Percentiles rank a stretch among this genome's conserved stretches.
These are phyloP conservation scores for Digitonthophagus gazella DNA, from an alignment of 2,888 invertebrate genomes.

Conservation along the genomic window DNA sequence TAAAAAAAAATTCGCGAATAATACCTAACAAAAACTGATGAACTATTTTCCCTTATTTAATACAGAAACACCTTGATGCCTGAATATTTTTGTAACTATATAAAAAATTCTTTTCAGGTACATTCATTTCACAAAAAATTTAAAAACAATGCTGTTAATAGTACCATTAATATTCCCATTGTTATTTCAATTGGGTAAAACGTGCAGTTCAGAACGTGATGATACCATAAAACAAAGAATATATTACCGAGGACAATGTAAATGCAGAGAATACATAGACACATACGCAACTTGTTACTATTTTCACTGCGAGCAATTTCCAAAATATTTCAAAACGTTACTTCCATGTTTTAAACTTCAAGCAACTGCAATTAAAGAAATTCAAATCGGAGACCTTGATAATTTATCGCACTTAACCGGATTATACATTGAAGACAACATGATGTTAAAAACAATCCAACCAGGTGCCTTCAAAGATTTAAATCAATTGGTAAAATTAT, in stretches of 20 bases:
- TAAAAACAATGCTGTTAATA: not conserved
- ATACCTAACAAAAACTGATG: no score
- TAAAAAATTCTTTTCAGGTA: no score
- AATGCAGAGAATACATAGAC: slow-evolving; percentile 52
- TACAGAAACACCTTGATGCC: no score
- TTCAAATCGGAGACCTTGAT: slow-evolving; percentile 51
- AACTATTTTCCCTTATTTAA: no score
- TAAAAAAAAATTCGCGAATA: no score
- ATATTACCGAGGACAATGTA: slow-evolving; percentile 48
- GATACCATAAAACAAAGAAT: not conserved
- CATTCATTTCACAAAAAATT: no score
- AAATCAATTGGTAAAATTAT: slow-evolving; percentile 53
- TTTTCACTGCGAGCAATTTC: slow-evolving; percentile 54
- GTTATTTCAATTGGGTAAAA: not conserved
- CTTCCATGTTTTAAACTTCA: slow-evolving; percentile 53
- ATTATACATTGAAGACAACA: slow-evolving; percentile 58
- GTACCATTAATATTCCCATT: not conserved
- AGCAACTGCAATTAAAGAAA: slow-evolving; percentile 53
- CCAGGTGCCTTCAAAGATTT: slow-evolving; percentile 55
- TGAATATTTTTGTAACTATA: no score
- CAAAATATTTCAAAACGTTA: slow-evolving; percentile 51
- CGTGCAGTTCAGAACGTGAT: not conserved
- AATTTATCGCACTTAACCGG: slow-evolving; percentile 47
- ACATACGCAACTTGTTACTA: slow-evolving; percentile 56
- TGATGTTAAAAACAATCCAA: slow-evolving; percentile 53